These are phyloP conservation scores for Marmota monax DNA, from an alignment of 2,113 vertebrate species.

Conservation along the genomic window DNA sequence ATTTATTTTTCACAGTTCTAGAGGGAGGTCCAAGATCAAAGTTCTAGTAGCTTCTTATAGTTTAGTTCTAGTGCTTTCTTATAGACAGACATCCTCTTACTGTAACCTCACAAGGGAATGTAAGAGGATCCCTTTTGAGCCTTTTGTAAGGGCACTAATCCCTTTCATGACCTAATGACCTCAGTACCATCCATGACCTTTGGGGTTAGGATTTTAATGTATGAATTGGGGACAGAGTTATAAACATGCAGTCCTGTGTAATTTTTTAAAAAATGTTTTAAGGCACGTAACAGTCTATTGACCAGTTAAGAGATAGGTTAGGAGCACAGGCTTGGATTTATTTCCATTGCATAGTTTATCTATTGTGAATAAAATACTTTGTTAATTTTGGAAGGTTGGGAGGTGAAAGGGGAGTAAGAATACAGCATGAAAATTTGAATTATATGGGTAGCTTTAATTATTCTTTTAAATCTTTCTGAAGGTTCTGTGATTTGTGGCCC, in stretches of 20 bases:
- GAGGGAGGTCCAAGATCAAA: too few species aligned
- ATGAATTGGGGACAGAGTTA: background rate
- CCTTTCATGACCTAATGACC: background rate
- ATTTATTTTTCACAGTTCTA: background rate
- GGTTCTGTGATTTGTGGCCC: background rate
- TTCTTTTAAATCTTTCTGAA: constrained; percentile 19
- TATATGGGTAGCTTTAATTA: background rate
- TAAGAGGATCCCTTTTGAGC: background rate
- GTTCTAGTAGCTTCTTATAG: too few species aligned
- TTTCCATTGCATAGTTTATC: background rate
- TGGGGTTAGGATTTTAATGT: background rate
- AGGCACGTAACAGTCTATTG: background rate
- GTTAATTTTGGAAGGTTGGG: background rate
- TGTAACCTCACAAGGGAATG: background rate
- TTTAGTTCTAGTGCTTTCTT: too few species aligned
- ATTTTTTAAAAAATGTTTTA: background rate
- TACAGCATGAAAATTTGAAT: background rate
- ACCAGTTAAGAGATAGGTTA: background rate
- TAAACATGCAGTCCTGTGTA: background rate
- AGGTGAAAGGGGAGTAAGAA: background rate
- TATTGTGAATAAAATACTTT: background rate
- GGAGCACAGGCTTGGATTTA: background rate
- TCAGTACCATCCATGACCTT: background rate
- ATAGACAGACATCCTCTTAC: background rate
- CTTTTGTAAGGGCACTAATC: background rate